phyloP scores from a whole-genome alignment of 2,113 vertebrate genomes.

The Carlito syrichta region DNA sequence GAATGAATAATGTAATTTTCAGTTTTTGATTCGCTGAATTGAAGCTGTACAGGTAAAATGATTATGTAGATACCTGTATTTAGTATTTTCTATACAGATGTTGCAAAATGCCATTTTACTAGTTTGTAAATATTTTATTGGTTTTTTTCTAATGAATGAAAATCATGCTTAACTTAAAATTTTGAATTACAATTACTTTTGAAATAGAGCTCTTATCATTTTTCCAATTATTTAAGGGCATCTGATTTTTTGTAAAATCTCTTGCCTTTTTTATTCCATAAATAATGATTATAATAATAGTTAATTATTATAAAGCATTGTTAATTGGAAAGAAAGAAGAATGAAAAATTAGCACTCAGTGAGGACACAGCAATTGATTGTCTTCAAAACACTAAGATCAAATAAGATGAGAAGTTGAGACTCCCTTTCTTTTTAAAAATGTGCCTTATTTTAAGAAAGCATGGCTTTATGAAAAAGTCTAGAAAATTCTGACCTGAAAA shows the following conservation, averaged over 20 bases:
- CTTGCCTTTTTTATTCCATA: not conserved
- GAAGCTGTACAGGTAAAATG: not conserved
- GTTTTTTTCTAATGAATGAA: not conserved
- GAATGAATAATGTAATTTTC: slow-evolving; percentile 11
- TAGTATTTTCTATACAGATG: not conserved
- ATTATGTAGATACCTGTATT: not conserved
- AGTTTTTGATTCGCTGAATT: not conserved
- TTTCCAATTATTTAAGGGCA: slow-evolving; percentile 3
- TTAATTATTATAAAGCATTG: not conserved
- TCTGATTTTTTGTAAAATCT: slow-evolving; percentile 7
- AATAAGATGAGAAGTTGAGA: not conserved
- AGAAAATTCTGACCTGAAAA: not conserved
- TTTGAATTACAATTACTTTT: not conserved
- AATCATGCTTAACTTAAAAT: not conserved
- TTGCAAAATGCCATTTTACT: not conserved
- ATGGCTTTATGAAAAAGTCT: not conserved
- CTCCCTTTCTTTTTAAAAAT: not conserved
- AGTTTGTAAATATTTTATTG: not conserved
- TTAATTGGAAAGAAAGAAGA: not conserved
- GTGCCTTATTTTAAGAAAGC: not conserved
- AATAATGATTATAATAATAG: not conserved
- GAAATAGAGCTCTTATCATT: not conserved
- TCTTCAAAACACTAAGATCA: not conserved
- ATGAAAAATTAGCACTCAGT: not conserved
- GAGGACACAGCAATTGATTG: not conserved